These are phyloP conservation scores for Plagiodera versicolora DNA, from an alignment of 2,888 invertebrate species.

Conservation along the genomic window DNA sequence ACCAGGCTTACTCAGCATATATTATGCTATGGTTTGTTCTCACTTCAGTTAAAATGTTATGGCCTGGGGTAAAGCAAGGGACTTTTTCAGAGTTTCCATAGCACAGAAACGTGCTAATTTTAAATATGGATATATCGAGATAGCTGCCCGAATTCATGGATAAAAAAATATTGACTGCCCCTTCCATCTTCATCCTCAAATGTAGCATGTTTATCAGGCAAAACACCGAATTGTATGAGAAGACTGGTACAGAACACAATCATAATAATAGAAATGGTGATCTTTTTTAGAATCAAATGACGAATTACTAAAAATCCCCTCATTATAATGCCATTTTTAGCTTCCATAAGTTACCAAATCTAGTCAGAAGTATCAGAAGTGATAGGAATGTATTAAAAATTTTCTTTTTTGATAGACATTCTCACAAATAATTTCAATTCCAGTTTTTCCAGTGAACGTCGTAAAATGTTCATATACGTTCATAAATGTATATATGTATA, in stretches of 20 bases:
- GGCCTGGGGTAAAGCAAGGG: neutral
- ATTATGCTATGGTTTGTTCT: slow-evolving; percentile 6
- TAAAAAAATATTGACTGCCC: neutral
- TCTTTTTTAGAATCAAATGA: too few species aligned
- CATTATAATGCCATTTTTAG: neutral
- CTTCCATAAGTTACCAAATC: too few species aligned
- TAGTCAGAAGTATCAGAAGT: too few species aligned
- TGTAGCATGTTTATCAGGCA: neutral
- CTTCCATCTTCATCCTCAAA: neutral
- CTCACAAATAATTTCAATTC: too few species aligned
- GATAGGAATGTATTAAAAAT: too few species aligned
- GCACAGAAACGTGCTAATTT: neutral
- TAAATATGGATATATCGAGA: neutral
- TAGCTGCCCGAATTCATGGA: neutral
- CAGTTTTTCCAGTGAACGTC: too few species aligned
- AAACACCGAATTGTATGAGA: neutral
- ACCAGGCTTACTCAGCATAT: too few species aligned
- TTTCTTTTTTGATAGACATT: too few species aligned
- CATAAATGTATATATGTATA: too few species aligned
- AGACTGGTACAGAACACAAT: neutral
- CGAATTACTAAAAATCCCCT: neutral
- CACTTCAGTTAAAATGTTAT: neutral
- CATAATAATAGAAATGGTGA: too few species aligned
- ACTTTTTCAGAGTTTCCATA: neutral
- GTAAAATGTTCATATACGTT: too few species aligned